phyloP scores from a whole-genome alignment of 2,888 invertebrate species.

The Drosophila parthenogenetica region DNA sequence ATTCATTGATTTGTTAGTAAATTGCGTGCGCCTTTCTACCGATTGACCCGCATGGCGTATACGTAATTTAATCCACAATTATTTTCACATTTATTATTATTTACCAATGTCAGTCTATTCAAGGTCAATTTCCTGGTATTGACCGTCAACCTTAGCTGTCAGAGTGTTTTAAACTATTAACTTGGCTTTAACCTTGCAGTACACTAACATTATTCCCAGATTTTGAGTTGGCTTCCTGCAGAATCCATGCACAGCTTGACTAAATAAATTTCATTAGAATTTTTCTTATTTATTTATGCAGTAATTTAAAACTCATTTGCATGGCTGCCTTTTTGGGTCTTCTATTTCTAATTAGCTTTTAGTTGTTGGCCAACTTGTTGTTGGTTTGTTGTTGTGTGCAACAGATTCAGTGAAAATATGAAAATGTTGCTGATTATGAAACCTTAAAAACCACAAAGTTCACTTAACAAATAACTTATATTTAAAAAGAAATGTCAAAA shows the following conservation, averaged over 20 bases:
- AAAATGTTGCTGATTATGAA: slow-evolving; percentile 16
- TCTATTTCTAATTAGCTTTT: slow-evolving; percentile 44
- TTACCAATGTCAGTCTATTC: slow-evolving; percentile 15
- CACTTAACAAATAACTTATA: slow-evolving; percentile 34
- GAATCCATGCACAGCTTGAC: neutral
- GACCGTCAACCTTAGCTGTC: slow-evolving; percentile 1
- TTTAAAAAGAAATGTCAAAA: slow-evolving; percentile 42
- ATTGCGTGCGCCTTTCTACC: slow-evolving; percentile 29
- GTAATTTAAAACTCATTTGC: slow-evolving; percentile 40
- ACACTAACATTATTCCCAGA: neutral
- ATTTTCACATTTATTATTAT: slow-evolving; percentile 55
- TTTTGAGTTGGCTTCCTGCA: slow-evolving; percentile 18
- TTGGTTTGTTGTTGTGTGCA: slow-evolving; percentile 28
- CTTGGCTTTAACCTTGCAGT: neutral
- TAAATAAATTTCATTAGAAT: slow-evolving; percentile 44
- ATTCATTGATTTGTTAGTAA: slow-evolving; percentile 9
- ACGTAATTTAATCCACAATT: slow-evolving; percentile 30
- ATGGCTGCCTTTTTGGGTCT: slow-evolving; percentile 32
- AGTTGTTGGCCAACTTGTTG: slow-evolving; percentile 9
- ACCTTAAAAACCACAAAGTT: slow-evolving; percentile 22
- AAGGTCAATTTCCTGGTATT: slow-evolving; percentile 25
- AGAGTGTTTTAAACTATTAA: slow-evolving; percentile 12
- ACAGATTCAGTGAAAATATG: no score
- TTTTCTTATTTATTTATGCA: neutral
- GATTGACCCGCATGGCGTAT: slow-evolving; percentile 35